Percentiles rank a stretch among this genome's conserved stretches.
Evolutionary conservation across 2,888 invertebrate species (phyloP).

Genomic region (Ophion obscuratus): DNA sequence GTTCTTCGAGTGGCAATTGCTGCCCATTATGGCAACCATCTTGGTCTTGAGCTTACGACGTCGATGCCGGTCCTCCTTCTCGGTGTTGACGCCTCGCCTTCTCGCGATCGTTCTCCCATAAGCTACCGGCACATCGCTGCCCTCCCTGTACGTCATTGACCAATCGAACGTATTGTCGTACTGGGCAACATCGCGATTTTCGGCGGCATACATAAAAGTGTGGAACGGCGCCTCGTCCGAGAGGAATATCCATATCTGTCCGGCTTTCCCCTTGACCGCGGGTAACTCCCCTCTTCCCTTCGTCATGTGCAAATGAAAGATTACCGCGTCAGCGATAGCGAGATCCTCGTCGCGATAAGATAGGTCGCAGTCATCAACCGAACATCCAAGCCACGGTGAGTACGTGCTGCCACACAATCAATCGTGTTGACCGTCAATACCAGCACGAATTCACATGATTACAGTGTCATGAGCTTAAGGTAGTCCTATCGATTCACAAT

Average conservation of each 20-base stretch:
- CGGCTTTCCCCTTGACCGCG: slow-evolving; percentile 77
- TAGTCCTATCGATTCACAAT: too few species aligned
- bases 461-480: too few species aligned
- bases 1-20: slow-evolving; percentile 85
- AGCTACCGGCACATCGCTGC: slow-evolving; percentile 88
- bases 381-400: slow-evolving; percentile 86
- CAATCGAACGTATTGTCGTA: slow-evolving; percentile 89
- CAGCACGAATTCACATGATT: not conserved
- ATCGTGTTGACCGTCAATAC: not conserved
- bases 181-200: slow-evolving; percentile 76
- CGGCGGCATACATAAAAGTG: slow-evolving; percentile 84
- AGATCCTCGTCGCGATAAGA: slow-evolving; percentile 85
- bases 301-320: slow-evolving; percentile 86
- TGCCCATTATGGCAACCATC: slow-evolving; percentile 86
- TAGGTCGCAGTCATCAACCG: slow-evolving; percentile 87
- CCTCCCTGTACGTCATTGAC: slow-evolving; percentile 89
- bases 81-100: not conserved
- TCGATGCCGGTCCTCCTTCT: not conserved
- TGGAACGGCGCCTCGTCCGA: slow-evolving; percentile 89
- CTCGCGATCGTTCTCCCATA: slow-evolving; percentile 86
- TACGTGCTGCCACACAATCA: slow-evolving; percentile 72
- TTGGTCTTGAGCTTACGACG: slow-evolving; percentile 77
- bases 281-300: slow-evolving; percentile 85
- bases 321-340: slow-evolving; percentile 87
- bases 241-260: slow-evolving; percentile 89